phyloP scores from a whole-genome alignment of 53 echinoderm and acorn worm species.

The Echinarachnius parma region DNA sequence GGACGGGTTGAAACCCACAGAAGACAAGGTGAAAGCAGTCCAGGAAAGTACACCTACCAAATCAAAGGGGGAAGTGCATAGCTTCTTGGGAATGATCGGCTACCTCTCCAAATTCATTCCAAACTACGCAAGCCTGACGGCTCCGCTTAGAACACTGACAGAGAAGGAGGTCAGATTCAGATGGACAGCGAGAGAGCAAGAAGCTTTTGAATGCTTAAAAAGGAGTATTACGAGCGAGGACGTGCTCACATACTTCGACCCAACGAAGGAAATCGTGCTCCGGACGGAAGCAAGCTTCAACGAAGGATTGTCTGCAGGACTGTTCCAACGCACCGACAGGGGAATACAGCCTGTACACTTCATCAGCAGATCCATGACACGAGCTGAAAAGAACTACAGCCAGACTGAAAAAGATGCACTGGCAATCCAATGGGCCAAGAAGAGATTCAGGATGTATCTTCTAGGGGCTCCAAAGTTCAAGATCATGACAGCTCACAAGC shows the following conservation, averaged over 20 bases:
- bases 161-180: slow-evolving; percentile 23
- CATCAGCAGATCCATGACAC: slow-evolving; percentile 34
- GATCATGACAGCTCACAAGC: slow-evolving; percentile 35
- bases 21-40: slow-evolving; percentile 37
- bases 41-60: slow-evolving; percentile 40
- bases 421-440: slow-evolving; percentile 29
- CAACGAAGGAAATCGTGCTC: slow-evolving; percentile 19
- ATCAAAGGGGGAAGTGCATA: slow-evolving; percentile 49
- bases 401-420: slow-evolving; percentile 41
- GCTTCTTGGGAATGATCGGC: slow-evolving; percentile 63
- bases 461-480: slow-evolving; percentile 32
- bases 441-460: slow-evolving; percentile 37
- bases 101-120: slow-evolving; percentile 46
- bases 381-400: slow-evolving; percentile 42
- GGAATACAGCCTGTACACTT: slow-evolving; percentile 47
- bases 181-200: slow-evolving; percentile 10
- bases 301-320: slow-evolving; percentile 39
- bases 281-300: slow-evolving; percentile 42
- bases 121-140: slow-evolving; percentile 38
- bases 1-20: slow-evolving; percentile 33
- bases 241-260: slow-evolving; percentile 38
- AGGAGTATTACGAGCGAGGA: slow-evolving; percentile 36
- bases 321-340: slow-evolving; percentile 32
- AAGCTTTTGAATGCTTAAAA: slow-evolving; percentile 14
- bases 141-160: slow-evolving; percentile 48